Base-by-base conservation (phyloP, 2,113 vertebrate genomes). In the Pituophis catenifer region DNA sequence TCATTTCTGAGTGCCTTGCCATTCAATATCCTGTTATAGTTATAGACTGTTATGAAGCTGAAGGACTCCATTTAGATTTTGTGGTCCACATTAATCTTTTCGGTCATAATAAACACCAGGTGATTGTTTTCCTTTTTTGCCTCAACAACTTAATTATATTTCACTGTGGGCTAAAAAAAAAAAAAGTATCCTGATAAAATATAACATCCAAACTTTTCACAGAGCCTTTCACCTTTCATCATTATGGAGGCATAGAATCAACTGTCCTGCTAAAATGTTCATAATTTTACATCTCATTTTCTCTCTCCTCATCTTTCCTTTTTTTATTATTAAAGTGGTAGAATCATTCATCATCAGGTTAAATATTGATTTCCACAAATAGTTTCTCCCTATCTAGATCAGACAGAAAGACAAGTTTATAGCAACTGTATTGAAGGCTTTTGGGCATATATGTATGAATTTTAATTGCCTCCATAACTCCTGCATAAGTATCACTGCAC, bases 71-170 rank as follows among this genome's bases (percentile, higher is more conserved):
- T 89, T 86, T 65, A 70, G 33, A 81, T 93, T 33, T 81, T 91
- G 70, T 86, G 65, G 88, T 75, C 91, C 92, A 7, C 75, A n/a
- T 95, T 94, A 92, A 87, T 94, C 94, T 96, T 97, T 96, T 92
- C 88, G 91, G 54, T 94, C 81, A 33, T 91, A 58, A 93, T 95
- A 91, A 94, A 93, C 91, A 92, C 93, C 15, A 62, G 33, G 13
- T 92, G 59, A 15, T 87, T 93, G 89, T 44, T 50, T 3, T 7
- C 52, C 57, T 48, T 88, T 92, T 91, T 94, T 93, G 93, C 59
- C 33, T 38, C 92, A 94, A 53, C 70, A 88, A 90, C 65, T 86
- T 93, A 95, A 95, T 96, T 95, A 86, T 93, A 89, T 96, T 91
- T 94, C 89, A 90, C 90, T 95, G 55, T 57, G 89, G 94, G 87